phyloP scores from a whole-genome alignment of 2,888 invertebrate species.

The Hybos culiciformis region DNA sequence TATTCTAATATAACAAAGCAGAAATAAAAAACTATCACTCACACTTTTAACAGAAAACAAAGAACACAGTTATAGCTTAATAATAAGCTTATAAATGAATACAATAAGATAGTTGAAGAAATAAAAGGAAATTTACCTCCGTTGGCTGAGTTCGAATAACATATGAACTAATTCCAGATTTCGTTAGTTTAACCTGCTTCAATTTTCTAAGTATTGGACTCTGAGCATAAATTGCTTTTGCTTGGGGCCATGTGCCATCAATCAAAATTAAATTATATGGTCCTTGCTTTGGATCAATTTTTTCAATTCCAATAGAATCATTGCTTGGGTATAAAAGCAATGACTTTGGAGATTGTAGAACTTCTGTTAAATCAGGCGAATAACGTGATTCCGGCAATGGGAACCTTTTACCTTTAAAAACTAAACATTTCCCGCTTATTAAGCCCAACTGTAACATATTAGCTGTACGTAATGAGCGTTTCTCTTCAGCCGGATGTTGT shows the following conservation, averaged over 20 bases:
- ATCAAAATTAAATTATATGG: constrained; percentile 69
- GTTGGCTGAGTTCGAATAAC: constrained; percentile 89
- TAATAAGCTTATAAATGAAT: no score
- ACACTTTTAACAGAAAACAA: no score
- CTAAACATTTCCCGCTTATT: constrained; percentile 56
- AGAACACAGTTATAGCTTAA: no score
- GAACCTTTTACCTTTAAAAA: constrained; percentile 62
- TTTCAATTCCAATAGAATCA: constrained; percentile 53
- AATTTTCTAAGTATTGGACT: constrained; percentile 61
- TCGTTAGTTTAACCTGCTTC: constrained; percentile 67
- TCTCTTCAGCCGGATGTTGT: constrained; percentile 90
- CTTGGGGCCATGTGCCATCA: constrained; percentile 95
- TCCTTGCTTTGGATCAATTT: constrained; percentile 34
- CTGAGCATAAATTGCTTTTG: constrained; percentile 77
- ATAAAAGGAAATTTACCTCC: no score
- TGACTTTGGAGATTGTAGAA: constrained; percentile 43
- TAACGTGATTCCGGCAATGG: constrained; percentile 38
- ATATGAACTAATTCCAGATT: constrained; percentile 64
- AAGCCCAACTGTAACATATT: constrained; percentile 75
- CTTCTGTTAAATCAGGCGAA: constrained; percentile 45
- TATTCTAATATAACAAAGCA: no score
- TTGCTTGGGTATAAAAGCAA: constrained; percentile 70
- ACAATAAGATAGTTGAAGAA: no score
- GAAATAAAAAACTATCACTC: no score
- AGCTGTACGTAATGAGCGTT: constrained; percentile 75